Base-by-base conservation (phyloP, 2,797 vertebrate species). In the Lemur catta region DNA sequence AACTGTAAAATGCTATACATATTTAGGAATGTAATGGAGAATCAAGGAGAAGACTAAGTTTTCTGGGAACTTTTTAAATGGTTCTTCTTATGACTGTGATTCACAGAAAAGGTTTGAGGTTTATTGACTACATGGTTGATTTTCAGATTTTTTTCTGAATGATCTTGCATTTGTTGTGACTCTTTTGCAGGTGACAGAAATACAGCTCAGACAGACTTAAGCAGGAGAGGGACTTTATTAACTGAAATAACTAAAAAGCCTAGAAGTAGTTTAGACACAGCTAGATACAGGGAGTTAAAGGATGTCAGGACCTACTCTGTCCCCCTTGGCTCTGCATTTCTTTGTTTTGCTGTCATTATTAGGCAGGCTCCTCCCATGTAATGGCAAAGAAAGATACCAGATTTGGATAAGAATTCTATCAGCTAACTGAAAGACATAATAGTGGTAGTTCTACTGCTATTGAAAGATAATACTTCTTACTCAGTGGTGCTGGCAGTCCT, bases 271-370 rank as follows among this genome's bases (percentile, higher is more conserved):
- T 97, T 67, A 76, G 52, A 89, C 17, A 65, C 4, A 85, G 72
- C 50, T 93, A 94, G 52, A 91, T 84, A 57, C 8, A 92, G 41
- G 41, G 82, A 78, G 26, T 96, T 74, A 67, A 92, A 94, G 67
- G 41, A 86, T 79, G 59, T 91, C 33, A 91, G 59, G 78, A 79
- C 24, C 57, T 46, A 78, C 55, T 90, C 38, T 93, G 50, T 91
- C n/a, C 87, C 35, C 43, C 72, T 95, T 71, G 65, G 18, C 38
- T 84, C n/a, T 76, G 17, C 38, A 95, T 88, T 95, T 89, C 63
- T 85, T 94, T 94, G 48, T 93, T 79, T 72, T 63, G 38, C 20
- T 96, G 59, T 92, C 35, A 50, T 94, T 92, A 35, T 89, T 95
- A 94, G 72, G 57, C 30, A 93, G 69, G 7, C 11, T 89, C 52